Conservation (phyloP, 2,888 invertebrate genomes). For the Caenorhabditis sinica region DNA sequence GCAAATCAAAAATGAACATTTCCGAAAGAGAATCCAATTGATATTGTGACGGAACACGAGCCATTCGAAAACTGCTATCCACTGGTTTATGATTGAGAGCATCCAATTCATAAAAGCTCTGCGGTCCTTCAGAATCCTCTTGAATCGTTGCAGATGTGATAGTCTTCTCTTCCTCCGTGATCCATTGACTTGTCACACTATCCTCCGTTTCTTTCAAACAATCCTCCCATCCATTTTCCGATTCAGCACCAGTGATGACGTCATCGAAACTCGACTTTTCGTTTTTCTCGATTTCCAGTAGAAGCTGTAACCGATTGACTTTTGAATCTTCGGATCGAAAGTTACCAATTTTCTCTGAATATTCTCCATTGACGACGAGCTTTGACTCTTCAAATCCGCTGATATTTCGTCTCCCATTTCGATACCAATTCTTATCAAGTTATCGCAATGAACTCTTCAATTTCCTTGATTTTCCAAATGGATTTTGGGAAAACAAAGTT, state of each 20-base stretch:
- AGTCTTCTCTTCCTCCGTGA: neutral
- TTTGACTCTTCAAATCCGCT: conserved; percentile 29
- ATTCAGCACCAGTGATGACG: conserved; percentile 41
- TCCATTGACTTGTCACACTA: conserved; percentile 31
- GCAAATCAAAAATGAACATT: conserved; percentile 67
- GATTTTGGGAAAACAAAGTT: neutral
- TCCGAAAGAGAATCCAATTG: conserved; percentile 68
- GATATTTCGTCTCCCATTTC: conserved; percentile 56
- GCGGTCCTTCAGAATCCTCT: conserved; percentile 21
- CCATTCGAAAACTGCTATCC: conserved; percentile 45
- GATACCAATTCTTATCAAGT: conserved; percentile 31
- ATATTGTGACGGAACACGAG: conserved; percentile 70
- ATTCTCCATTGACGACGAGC: conserved; percentile 49
- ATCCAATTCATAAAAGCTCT: conserved; percentile 60
- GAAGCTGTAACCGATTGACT: conserved; percentile 27
- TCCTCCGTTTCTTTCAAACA: conserved; percentile 27
- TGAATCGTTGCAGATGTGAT: neutral
- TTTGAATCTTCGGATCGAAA: neutral
- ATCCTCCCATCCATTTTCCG: conserved; percentile 44
- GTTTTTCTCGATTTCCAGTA: conserved; percentile 52
- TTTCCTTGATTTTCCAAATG: neutral
- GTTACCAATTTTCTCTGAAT: conserved; percentile 51
- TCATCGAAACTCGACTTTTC: conserved; percentile 62
- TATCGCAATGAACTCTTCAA: conserved; percentile 11
- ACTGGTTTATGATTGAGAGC: conserved; percentile 64